A percentile compares a stretch with the other conserved stretches of the same genome.
phyloP scores from a whole-genome alignment of 1,140 invertebrate genomes.

The Drosophila azteca region DNA sequence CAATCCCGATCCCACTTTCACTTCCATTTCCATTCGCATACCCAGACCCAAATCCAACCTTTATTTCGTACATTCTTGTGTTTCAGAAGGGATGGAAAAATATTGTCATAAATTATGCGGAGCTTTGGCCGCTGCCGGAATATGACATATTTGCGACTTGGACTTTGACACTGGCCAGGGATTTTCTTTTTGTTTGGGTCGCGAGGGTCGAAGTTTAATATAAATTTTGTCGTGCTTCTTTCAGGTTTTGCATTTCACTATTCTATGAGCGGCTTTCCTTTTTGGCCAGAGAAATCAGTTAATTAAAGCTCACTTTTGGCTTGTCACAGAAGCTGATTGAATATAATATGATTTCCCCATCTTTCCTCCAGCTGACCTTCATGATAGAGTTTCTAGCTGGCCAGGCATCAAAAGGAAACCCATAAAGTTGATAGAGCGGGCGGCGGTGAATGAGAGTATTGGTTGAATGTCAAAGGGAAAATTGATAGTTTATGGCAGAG shows the following conservation, averaged over 20 bases:
- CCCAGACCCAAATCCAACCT: conserved; percentile 24
- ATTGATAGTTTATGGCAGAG: neutral
- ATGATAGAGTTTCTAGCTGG: conserved; percentile 23
- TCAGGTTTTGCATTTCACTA: conserved; percentile 27
- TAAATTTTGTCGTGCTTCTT: neutral
- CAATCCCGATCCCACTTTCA: neutral
- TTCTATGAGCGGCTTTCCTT: conserved; percentile 27
- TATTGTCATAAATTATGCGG: conserved; percentile 67
- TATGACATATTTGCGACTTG: conserved; percentile 72
- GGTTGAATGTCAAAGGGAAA: neutral
- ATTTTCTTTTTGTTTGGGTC: conserved; percentile 30
- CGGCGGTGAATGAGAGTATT: neutral
- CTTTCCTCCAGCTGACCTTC: conserved; percentile 12
- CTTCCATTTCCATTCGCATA: neutral
- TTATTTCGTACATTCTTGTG: conserved; percentile 10
- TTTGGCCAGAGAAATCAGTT: conserved; percentile 54
- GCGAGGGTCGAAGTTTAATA: conserved; percentile 45
- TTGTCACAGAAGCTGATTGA: conserved; percentile 67
- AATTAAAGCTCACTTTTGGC: conserved; percentile 72
- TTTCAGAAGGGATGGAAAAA: conserved; percentile 15
- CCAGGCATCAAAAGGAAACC: conserved; percentile 35
- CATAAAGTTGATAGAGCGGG: conserved; percentile 14
- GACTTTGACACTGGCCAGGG: conserved; percentile 36
- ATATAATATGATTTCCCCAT: conserved; percentile 36
- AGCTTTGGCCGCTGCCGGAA: conserved; percentile 55